A percentile compares a stretch with the other conserved stretches of the same genome.
These are phyloP conservation scores for Brachyistius frenatus DNA, from an alignment of 2,113 vertebrate species.

Conservation along the genomic window DNA sequence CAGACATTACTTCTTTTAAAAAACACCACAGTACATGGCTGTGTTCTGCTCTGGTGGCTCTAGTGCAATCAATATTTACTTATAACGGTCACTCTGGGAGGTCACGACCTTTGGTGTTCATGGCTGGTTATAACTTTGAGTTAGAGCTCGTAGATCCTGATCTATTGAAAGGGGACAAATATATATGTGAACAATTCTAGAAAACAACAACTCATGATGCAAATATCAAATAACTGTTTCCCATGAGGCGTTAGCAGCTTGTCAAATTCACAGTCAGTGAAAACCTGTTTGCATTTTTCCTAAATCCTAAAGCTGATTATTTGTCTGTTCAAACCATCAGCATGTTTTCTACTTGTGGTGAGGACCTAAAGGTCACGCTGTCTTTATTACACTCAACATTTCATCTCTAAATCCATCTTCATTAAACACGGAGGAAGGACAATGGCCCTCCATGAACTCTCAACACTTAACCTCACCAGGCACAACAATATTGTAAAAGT, in stretches of 20 bases:
- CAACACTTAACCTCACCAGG: slow-evolving; percentile 82
- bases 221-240: too few relatives aligned
- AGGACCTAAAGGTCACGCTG: slow-evolving; percentile 74
- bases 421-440: slow-evolving; percentile 77
- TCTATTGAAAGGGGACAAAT: slow-evolving; percentile 30
- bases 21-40: slow-evolving; percentile 60
- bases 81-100: slow-evolving; percentile 75
- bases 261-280: neutral
- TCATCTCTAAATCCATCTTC: slow-evolving; percentile 83
- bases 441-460: slow-evolving; percentile 74
- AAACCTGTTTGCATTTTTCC: neutral
- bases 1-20: slow-evolving; percentile 66
- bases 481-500: slow-evolving; percentile 80
- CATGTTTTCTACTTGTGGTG: slow-evolving; percentile 43
- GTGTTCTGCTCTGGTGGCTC: slow-evolving; percentile 69
- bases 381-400: slow-evolving; percentile 78
- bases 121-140: slow-evolving; percentile 71
- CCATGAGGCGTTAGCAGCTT: too few relatives aligned
- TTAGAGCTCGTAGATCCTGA: slow-evolving; percentile 59
- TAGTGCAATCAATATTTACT: slow-evolving; percentile 79
- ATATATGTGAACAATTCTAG: slow-evolving; percentile 24
- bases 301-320: slow-evolving; percentile 37
- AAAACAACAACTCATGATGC: neutral
- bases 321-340: slow-evolving; percentile 41
- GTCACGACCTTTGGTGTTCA: slow-evolving; percentile 73